Evolutionary conservation across 2,888 invertebrate genomes (phyloP).

Genomic region (Lissocephala sabroskyi): DNA sequence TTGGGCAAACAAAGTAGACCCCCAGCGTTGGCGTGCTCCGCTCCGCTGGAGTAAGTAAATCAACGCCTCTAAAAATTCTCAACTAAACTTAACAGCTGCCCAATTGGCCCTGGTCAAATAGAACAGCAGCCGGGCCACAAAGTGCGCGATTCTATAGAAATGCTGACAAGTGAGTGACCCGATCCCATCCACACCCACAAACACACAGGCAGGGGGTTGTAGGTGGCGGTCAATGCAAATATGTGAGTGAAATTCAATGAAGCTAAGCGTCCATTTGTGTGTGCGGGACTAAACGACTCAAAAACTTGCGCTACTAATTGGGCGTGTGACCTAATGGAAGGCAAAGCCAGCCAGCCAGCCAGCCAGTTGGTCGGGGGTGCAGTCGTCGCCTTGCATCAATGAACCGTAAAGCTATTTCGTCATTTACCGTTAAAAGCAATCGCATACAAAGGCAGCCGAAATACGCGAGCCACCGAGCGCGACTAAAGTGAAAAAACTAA

Average conservation of each 20-base stretch:
- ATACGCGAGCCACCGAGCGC: slow-evolving; percentile 37
- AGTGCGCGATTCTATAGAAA: slow-evolving; percentile 22
- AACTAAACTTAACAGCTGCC: background rate
- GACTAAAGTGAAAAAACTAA: slow-evolving; percentile 65
- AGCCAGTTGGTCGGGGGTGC: background rate
- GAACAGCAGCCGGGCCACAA: slow-evolving; percentile 22
- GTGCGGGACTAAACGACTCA: slow-evolving; percentile 46
- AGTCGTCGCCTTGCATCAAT: slow-evolving; percentile 53
- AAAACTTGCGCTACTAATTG: slow-evolving; percentile 61
- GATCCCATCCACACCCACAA: background rate
- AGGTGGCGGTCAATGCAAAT: slow-evolving; percentile 42
- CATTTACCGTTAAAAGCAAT: slow-evolving; percentile 65
- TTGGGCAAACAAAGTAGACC: too few relatives aligned
- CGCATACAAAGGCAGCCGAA: slow-evolving; percentile 52
- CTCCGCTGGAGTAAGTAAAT: too few relatives aligned
- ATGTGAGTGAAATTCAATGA: slow-evolving; percentile 58
- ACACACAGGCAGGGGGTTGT: background rate
- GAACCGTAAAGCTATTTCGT: slow-evolving; percentile 67
- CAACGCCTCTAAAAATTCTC: background rate
- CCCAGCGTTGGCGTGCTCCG: too few relatives aligned
- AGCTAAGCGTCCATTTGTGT: slow-evolving; percentile 48
- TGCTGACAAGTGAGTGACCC: slow-evolving; percentile 24
- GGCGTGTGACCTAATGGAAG: slow-evolving; percentile 49
- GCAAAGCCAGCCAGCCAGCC: background rate
- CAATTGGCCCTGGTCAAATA: background rate